Conservation (phyloP, 2,113 vertebrate genomes). For the Chiloscyllium plagiosum region DNA sequence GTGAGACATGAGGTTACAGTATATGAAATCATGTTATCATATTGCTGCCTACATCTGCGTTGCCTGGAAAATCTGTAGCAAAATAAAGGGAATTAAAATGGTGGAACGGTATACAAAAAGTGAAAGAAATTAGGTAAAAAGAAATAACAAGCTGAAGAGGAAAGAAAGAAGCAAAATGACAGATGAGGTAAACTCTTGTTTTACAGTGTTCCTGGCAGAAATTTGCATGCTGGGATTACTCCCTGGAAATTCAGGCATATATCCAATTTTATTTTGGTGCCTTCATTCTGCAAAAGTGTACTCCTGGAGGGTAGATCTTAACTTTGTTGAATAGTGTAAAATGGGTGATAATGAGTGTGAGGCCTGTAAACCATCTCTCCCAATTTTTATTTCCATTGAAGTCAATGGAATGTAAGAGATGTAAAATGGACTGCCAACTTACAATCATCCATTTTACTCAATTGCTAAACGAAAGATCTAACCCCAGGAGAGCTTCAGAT, state of each 20-base stretch:
- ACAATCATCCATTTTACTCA: not conserved
- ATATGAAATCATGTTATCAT: too few species aligned
- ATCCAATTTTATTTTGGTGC: not conserved
- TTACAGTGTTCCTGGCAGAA: not conserved
- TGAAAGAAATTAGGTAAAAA: not conserved
- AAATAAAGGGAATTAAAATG: not conserved
- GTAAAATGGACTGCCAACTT: not conserved
- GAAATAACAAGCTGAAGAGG: not conserved
- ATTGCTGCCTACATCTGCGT: not conserved
- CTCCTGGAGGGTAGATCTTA: not conserved
- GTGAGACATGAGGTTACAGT: not conserved
- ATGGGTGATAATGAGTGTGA: not conserved
- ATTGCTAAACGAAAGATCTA: not conserved
- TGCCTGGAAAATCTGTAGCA: not conserved
- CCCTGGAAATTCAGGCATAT: not conserved
- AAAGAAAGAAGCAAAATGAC: not conserved
- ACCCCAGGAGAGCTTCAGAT: not conserved
- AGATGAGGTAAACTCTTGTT: not conserved
- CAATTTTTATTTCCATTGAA: not conserved
- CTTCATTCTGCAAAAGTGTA: not conserved
- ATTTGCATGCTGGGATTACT: not conserved
- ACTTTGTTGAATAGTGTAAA: not conserved
- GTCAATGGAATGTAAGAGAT: slow-evolving; percentile 1
- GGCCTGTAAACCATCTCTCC: not conserved
- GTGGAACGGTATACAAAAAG: not conserved